Base-by-base conservation (phyloP, 1,140 invertebrate species). In the Drosophila parabipectinata region DNA sequence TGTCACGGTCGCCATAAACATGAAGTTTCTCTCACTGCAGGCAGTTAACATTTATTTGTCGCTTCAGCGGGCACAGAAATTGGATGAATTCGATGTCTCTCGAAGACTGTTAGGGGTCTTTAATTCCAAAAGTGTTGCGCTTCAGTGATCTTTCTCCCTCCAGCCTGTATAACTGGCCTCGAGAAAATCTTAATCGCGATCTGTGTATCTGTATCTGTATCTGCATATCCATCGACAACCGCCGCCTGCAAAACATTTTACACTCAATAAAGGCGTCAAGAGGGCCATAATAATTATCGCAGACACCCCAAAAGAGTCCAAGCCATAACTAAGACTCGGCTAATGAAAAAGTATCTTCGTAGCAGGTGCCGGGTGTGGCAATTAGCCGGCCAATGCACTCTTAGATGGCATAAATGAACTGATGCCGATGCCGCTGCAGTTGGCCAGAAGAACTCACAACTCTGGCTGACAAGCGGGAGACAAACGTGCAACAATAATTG, bases 241-340 rank as follows among this genome's bases (percentile, higher is more conserved):
- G 50, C 52, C 69, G 82, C 60, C 82, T 87, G 82, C 78, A 58
- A 81, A 85, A 76, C 82, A 78, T 85, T 85, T 85, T 85, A 87
- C 82, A 85, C 82, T 67, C 85, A 81, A 85, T 85, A 85, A 85
- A 85, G 82, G 82, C 82, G 82, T 85, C 82, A 85, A 85, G 82
- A 85, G 82, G 52, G 52, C 78, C 82, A 85, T 85, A 87, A 85
- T 87, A 85, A 85, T 85, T 87, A 85, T 85, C 78, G 82, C 67
- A 75, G 61, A 53, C 72, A 68, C 56, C 55, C 48, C 37, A 6
- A 7, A 28, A 28, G 53, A 21, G 21, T 21, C 21, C 21, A 21
- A 21, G 21, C 21, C 21, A 21, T 21, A 21, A 21, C 21, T 21
- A 3, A 21, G 21, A 21, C 21, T 21, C 21, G 21, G 2, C 21